Base-by-base conservation (phyloP, 2,113 vertebrate genomes). In the Naja naja region DNA sequence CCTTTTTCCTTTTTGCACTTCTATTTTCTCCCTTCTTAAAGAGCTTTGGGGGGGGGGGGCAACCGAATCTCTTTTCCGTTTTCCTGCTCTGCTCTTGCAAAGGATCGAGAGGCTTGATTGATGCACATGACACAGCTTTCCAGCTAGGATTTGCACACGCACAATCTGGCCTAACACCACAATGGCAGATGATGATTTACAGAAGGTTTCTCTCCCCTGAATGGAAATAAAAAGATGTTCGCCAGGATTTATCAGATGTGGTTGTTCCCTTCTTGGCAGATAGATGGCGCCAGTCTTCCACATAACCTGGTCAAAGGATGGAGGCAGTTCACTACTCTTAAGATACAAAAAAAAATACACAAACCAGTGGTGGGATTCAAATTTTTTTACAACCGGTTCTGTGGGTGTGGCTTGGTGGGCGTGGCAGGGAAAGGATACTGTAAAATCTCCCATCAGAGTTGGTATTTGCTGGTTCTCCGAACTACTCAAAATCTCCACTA, bases 211-310 rank as follows among this genome's bases (percentile, higher is more conserved):
- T 56, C 20, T 8, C 5, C 10, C 88, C 53, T 1, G 0, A 23
- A 25, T 56, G 55, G 22, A 56, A 56, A 25, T 23, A 60, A 60
- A 1, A 56, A 64, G 16, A 7, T 14, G 10, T 5, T 7, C 1
- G 2, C 69, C 2, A 90, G 47, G 89, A 94, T 87, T 93, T 92
- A 91, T 25, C 55, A 25, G 88, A 93, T 81, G 58, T 58, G 85
- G 74, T 56, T 52, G 30, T 86, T 90, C 30, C 54, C 4, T 52
- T 60, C n/a, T 4, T 53, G 88, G 43, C 53, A 2, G 43, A 27
- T 39, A 90, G 88, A n/a, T 90, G 92, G 88, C 22, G 43, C 22
- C 30, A 3, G 16, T 10, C 14, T 86, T 90, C 54, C 30, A 52
- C 2, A 55, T 3, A 39, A 30, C 16, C 34, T 4, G 23, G 52